Conservation (phyloP, 2,113 vertebrate genomes). For the human region GRCh38 chr2:223819001-223819500, state of each 20-base stretch:
- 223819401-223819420: constrained; percentile 40
- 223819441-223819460: constrained; percentile 49
- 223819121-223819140: background rate
- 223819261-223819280: background rate
- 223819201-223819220: background rate
- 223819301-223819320: background rate
- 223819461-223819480: constrained; percentile 34
- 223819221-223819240: background rate
- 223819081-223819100: background rate
- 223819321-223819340: background rate
- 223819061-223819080: background rate
- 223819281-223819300: background rate
- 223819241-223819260: background rate
- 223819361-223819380: background rate
- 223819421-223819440: background rate
- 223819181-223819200: background rate
- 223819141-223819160: background rate
- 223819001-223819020: background rate
- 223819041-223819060: background rate
- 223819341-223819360: background rate
- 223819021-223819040: background rate
- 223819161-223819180: background rate
- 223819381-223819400: background rate
- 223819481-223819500: background rate
- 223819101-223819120: background rate